A percentile compares a stretch with the other conserved stretches of the same genome.
These are phyloP conservation scores for Drosophila serrata DNA, from an alignment of 1,140 invertebrate genomes.

Conservation along the genomic window DNA sequence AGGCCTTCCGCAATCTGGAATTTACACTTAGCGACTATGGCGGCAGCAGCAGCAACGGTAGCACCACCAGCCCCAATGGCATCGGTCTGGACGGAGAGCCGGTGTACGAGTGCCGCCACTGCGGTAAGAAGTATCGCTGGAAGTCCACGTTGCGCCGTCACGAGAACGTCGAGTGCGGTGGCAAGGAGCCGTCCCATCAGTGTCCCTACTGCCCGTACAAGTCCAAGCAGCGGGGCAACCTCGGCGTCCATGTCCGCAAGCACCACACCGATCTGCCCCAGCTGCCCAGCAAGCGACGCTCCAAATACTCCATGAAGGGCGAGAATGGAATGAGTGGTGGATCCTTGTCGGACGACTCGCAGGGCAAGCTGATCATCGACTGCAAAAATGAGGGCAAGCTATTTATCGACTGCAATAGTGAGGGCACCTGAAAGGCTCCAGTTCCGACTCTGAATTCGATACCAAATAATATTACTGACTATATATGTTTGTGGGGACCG, in stretches of 20 bases:
- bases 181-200: constrained; percentile 92
- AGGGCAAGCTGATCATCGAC: constrained; percentile 79
- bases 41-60: constrained; percentile 68
- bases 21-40: constrained; percentile 76
- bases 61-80: constrained; percentile 69
- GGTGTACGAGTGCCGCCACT: constrained; percentile 91
- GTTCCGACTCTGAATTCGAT: constrained; percentile 36
- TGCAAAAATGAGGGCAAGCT: constrained; percentile 58
- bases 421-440: not conserved
- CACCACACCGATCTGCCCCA: constrained; percentile 87
- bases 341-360: constrained; percentile 75
- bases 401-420: constrained; percentile 58
- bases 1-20: constrained; percentile 78
- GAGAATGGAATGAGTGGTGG: constrained; percentile 51
- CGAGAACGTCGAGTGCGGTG: constrained; percentile 94
- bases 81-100: constrained; percentile 87
- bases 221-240: constrained; percentile 92
- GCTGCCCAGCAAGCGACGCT: constrained; percentile 82
- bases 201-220: constrained; percentile 93
- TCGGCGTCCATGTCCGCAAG: constrained; percentile 92
- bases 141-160: constrained; percentile 93
- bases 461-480: constrained; percentile 58
- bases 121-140: constrained; percentile 93
- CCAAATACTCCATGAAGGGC: constrained; percentile 77
- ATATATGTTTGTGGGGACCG: constrained; percentile 6